Evolutionary conservation across 2,797 vertebrate species (phyloP).

Genomic region (Pempheris klunzingeri): DNA sequence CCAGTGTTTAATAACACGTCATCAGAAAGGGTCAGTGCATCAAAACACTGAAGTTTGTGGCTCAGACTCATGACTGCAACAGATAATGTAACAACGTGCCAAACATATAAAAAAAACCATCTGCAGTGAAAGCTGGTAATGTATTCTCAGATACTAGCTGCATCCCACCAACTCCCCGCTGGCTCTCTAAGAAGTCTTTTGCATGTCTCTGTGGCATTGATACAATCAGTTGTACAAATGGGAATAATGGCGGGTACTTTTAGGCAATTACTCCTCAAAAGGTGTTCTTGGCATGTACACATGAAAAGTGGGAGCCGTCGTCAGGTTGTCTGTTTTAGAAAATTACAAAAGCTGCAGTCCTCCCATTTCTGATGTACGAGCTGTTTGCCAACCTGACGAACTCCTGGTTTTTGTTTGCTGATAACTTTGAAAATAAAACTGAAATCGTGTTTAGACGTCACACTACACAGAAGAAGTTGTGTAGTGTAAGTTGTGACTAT

Average conservation of each 20-base stretch:
- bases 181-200: not conserved
- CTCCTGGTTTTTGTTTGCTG: not conserved
- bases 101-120: constrained; percentile 16
- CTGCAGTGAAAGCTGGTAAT: constrained; percentile 5
- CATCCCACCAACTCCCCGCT: not conserved
- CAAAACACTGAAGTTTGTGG: constrained; percentile 8
- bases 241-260: not conserved
- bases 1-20: constrained; percentile 33
- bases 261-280: not conserved
- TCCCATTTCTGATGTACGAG: not conserved
- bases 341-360: not conserved
- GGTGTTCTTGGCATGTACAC: not conserved
- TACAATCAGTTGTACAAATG: not conserved
- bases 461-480: not conserved
- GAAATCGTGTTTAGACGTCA: not conserved
- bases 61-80: constrained; percentile 11
- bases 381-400: not conserved
- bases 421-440: not conserved
- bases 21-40: constrained; percentile 30
- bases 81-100: constrained; percentile 17
- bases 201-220: not conserved
- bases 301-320: not conserved
- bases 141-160: not conserved
- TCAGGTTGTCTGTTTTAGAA: constrained; percentile 2
- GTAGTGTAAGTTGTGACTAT: too few species aligned